Evolutionary conservation across 2,888 invertebrate genomes (phyloP), one percentile per base, ranked within the genome.

Genomic region (Leptogaster cylindrica): DNA sequence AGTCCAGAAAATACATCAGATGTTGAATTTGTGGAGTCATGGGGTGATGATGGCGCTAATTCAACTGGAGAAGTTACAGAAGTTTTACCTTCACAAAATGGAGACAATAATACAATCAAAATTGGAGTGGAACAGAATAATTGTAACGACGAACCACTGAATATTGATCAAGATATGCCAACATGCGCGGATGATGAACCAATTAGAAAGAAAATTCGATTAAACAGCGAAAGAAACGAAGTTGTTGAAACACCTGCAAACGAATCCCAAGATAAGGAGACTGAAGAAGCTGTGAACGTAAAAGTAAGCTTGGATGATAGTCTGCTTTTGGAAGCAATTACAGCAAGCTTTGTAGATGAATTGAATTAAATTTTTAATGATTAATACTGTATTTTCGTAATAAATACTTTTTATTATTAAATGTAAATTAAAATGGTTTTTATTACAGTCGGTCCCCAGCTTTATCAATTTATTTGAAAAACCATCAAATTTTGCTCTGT

Each of bases 331-430:
- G 44, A 52, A 10, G 16, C 39, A 20, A 28, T 66, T n/a, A 36
- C 51, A 28, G 14, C 44, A 39, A 20, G 55, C 8, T 66, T 66
- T 52, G 58, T 58, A 23, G 28, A 52, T 12, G 66, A 66, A 3
- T 7, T 66, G 3, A 66, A 55, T 20, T 16, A 66, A 27, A 39
- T 20, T 16, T 20, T 33, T 2, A 39, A 10, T 41, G 39, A 51
- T 39, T 66, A 52, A 51, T 44, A n/a, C n/a, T n/a, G n/a, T n/a
- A n/a, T n/a, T n/a, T n/a, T n/a, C n/a, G n/a, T n/a, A n/a, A n/a
- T n/a, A n/a, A n/a, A n/a, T n/a, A n/a, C n/a, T n/a, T n/a, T n/a
- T n/a, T n/a, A n/a, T n/a, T n/a, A n/a, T n/a, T n/a, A n/a, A n/a
- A n/a, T n/a, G n/a, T n/a, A n/a, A n/a, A n/a, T n/a, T n/a, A n/a